Conservation (phyloP, 2,888 invertebrate species). For the Tridacna crocea region DNA sequence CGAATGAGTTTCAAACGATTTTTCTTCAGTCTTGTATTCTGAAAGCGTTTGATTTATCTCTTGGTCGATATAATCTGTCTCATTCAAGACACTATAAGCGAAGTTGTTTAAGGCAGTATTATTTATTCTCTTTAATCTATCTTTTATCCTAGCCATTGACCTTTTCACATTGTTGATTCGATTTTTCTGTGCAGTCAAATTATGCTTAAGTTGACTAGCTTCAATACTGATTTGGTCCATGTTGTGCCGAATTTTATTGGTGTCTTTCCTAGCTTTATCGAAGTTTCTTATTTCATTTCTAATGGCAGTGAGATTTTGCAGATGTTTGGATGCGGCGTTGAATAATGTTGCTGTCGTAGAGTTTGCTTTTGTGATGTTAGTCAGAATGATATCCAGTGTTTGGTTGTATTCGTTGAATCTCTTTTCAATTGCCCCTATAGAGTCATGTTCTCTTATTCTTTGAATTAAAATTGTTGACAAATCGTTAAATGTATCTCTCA, state of each 20-base stretch:
- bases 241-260: background rate
- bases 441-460: slow-evolving; percentile 28
- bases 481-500: background rate
- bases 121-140: background rate
- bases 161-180: background rate
- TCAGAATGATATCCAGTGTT: slow-evolving; percentile 17
- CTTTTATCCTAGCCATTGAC: background rate
- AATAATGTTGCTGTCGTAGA: background rate
- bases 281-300: background rate
- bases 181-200: background rate
- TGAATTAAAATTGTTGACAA: background rate
- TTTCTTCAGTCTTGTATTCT: background rate
- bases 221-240: background rate
- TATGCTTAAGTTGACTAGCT: background rate
- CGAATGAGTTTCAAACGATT: background rate
- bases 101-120: background rate
- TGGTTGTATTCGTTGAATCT: slow-evolving; percentile 33
- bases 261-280: background rate
- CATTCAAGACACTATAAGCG: background rate
- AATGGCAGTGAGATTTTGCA: background rate
- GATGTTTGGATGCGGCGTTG: background rate
- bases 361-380: background rate
- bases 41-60: background rate
- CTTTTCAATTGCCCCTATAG: slow-evolving; percentile 29
- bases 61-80: background rate